Conservation (phyloP, 2,113 vertebrate species). For the Ictalurus punctatus region DNA sequence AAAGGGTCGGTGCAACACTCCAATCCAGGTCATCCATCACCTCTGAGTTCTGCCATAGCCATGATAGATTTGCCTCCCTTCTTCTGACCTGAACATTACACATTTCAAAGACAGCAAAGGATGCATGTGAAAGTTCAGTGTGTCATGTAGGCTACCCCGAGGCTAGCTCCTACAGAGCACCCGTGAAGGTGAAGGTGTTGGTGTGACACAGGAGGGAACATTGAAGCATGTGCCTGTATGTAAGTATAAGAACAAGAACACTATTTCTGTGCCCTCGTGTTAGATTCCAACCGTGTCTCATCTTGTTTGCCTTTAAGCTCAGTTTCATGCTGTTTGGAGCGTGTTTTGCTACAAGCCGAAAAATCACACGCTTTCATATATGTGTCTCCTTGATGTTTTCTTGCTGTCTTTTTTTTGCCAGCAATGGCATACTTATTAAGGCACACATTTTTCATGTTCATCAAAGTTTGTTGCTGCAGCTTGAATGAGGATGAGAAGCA, state of each 20-base stretch:
- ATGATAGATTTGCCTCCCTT: slow-evolving; percentile 70
- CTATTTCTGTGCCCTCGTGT: slow-evolving; percentile 68
- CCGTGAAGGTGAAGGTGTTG: slow-evolving; percentile 48
- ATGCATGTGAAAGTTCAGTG: slow-evolving; percentile 65
- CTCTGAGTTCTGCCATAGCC: slow-evolving; percentile 58
- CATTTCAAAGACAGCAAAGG: slow-evolving; percentile 66
- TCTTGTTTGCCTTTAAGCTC: slow-evolving; percentile 72
- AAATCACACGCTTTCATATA: slow-evolving; percentile 59
- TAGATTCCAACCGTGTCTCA: slow-evolving; percentile 68
- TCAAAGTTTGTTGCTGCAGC: slow-evolving; percentile 53
- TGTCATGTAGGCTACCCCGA: slow-evolving; percentile 63
- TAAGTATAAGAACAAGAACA: slow-evolving; percentile 64
- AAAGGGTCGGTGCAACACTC: slow-evolving; percentile 69
- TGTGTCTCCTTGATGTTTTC: slow-evolving; percentile 67
- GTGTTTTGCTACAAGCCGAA: slow-evolving; percentile 64
- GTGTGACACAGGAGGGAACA: slow-evolving; percentile 10
- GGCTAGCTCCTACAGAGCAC: slow-evolving; percentile 52
- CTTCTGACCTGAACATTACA: slow-evolving; percentile 71
- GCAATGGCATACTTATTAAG: slow-evolving; percentile 70
- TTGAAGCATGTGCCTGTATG: slow-evolving; percentile 52
- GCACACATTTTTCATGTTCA: slow-evolving; percentile 64
- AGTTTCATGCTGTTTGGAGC: slow-evolving; percentile 69
- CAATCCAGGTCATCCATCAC: slow-evolving; percentile 72
- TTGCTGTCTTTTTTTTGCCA: slow-evolving; percentile 63
- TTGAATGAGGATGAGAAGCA: slow-evolving; percentile 49